phyloP scores from a whole-genome alignment of 2,888 invertebrate species.

The Coremacera marginata region DNA sequence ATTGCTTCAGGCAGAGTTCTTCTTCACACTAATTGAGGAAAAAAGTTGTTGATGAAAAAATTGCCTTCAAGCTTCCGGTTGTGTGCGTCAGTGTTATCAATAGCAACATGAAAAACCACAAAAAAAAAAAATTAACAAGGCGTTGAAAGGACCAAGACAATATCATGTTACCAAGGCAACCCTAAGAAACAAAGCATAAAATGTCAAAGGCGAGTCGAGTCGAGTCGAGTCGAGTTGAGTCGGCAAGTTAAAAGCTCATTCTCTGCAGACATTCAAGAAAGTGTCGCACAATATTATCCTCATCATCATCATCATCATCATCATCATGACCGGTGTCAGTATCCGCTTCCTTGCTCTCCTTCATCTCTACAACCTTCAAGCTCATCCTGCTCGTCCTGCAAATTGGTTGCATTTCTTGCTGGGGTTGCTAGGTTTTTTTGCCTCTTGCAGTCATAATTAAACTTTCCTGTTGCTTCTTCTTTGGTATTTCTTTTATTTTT shows the following conservation, averaged over 20 bases:
- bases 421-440: neutral
- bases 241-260: neutral
- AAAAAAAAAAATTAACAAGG: no score
- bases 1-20: neutral
- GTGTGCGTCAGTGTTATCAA: neutral
- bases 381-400: neutral
- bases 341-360: neutral
- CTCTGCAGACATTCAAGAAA: neutral
- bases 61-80: neutral
- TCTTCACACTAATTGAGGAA: neutral
- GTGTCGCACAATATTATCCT: neutral
- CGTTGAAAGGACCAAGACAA: no score
- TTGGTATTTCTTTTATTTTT: neutral
- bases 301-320: neutral
- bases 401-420: neutral
- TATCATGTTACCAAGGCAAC: no score
- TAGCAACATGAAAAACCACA: neutral
- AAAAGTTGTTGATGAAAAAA: neutral
- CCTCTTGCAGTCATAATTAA: conserved; percentile 5
- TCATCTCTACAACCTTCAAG: neutral
- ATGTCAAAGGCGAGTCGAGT: neutral
- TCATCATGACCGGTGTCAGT: neutral
- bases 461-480: conserved; percentile 13
- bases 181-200: neutral
- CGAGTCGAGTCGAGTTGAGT: neutral